phyloP scores from a whole-genome alignment of 1,140 invertebrate species.

The Triops longicaudatus region DNA sequence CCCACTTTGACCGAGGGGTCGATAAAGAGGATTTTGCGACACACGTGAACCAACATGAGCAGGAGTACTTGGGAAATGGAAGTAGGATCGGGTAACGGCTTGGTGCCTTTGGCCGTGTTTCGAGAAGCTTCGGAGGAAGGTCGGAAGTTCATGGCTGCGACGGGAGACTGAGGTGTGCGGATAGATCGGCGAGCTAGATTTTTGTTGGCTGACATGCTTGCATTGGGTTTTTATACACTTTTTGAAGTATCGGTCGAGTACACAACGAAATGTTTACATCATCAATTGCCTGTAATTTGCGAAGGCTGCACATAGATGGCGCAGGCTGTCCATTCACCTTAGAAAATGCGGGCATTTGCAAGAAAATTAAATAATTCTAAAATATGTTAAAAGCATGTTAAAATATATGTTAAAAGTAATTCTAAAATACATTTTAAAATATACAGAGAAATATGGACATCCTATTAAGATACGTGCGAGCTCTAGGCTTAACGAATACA shows the following conservation, averaged over 20 bases:
- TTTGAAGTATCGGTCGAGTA: too few species aligned
- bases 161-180: not conserved
- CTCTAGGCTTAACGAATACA: too few species aligned
- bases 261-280: too few species aligned
- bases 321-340: too few species aligned
- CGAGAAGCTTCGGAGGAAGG: constrained; percentile 3
- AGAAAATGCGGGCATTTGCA: too few species aligned
- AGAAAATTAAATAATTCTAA: too few species aligned
- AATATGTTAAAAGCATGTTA: too few species aligned
- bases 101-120: constrained; percentile 39
- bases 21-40: constrained; percentile 75
- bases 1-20: constrained; percentile 77
- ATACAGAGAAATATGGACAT: not conserved
- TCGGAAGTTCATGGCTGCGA: constrained; percentile 22
- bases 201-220: not conserved
- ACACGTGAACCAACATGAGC: constrained; percentile 74
- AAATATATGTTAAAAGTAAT: too few species aligned
- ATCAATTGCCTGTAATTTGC: too few species aligned
- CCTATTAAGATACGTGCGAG: too few species aligned
- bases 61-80: constrained; percentile 70
- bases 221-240: not conserved
- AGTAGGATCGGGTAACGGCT: constrained; percentile 67
- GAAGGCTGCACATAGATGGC: too few species aligned
- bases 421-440: not conserved
- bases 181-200: not conserved